These are phyloP conservation scores for Ceratoteleas bidentatus DNA, from an alignment of 1,140 invertebrate genomes.

Conservation along the genomic window DNA sequence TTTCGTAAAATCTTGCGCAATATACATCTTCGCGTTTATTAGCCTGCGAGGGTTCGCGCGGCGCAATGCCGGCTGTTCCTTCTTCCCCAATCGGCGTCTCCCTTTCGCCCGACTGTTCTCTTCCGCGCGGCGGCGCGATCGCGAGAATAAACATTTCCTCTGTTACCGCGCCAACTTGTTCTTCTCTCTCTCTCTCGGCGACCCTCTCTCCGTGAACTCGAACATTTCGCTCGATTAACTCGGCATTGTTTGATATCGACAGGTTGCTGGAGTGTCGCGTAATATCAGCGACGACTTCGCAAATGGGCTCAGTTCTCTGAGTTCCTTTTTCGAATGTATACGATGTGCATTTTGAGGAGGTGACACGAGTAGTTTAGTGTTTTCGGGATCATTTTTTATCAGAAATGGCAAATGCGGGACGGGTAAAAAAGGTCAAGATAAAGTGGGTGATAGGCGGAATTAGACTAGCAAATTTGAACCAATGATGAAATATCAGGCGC, in stretches of 20 bases:
- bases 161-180: slow-evolving; percentile 46
- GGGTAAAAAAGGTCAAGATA: neutral
- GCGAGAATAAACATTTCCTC: slow-evolving; percentile 56
- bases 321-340: no score
- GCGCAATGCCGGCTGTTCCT: slow-evolving; percentile 1
- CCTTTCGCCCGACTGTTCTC: slow-evolving; percentile 35
- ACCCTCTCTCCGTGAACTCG: no score
- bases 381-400: no score
- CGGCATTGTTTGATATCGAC: slow-evolving; percentile 51
- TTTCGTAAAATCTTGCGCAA: slow-evolving; percentile 19
- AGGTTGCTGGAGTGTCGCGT: slow-evolving; percentile 45
- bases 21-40: slow-evolving; percentile 50
- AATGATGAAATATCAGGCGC: no score
- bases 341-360: no score
- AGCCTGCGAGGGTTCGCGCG: slow-evolving; percentile 23
- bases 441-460: no score
- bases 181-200: neutral
- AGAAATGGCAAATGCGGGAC: neutral
- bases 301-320: no score
- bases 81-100: slow-evolving; percentile 46
- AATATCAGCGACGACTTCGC: slow-evolving; percentile 21
- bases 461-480: no score
- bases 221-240: slow-evolving; percentile 46
- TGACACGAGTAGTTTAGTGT: no score
- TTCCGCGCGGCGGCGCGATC: slow-evolving; percentile 39